Percentiles rank a stretch among this genome's conserved stretches.
Conservation (phyloP, 2,888 invertebrate species). For the Drosophila barbarae region DNA sequence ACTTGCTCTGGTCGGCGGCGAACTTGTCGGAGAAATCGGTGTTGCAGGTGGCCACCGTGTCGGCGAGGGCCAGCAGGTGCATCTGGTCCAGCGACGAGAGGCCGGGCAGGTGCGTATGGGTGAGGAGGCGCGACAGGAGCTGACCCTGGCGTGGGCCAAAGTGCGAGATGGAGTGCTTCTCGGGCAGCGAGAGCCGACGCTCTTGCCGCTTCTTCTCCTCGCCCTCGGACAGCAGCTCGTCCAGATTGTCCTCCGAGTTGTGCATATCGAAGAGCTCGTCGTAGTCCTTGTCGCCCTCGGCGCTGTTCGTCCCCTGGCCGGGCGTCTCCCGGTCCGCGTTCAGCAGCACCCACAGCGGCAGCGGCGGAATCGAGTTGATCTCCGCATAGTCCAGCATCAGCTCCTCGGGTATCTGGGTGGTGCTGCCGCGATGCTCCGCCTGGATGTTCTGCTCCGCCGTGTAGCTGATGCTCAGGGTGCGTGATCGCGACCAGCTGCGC, state of each 20-base stretch:
- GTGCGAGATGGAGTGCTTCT: slow-evolving; percentile 88
- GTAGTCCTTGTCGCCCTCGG: slow-evolving; percentile 84
- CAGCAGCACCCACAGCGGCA: slow-evolving; percentile 97
- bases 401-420: slow-evolving; percentile 91
- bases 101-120: slow-evolving; percentile 96
- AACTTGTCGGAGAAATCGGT: slow-evolving; percentile 92
- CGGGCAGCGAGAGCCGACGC: slow-evolving; percentile 85
- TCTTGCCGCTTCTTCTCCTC: slow-evolving; percentile 84
- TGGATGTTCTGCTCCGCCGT: slow-evolving; percentile 89
- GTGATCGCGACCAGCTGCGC: slow-evolving; percentile 92
- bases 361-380: slow-evolving; percentile 97
- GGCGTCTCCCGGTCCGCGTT: slow-evolving; percentile 95
- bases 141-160: slow-evolving; percentile 93
- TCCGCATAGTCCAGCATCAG: slow-evolving; percentile 95
- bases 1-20: slow-evolving; percentile 85
- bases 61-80: slow-evolving; percentile 98
- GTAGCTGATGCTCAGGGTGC: slow-evolving; percentile 93
- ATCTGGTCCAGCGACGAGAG: slow-evolving; percentile 98
- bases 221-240: slow-evolving; percentile 87
- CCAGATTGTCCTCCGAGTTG: slow-evolving; percentile 89
- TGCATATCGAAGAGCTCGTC: slow-evolving; percentile 93
- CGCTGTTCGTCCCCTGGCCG: slow-evolving; percentile 54
- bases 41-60: slow-evolving; percentile 97
- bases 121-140: slow-evolving; percentile 91
- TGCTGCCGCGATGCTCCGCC: slow-evolving; percentile 87